Evolutionary conservation across 2,888 invertebrate genomes (phyloP).

Genomic region (Falcaria lacertinaria): DNA sequence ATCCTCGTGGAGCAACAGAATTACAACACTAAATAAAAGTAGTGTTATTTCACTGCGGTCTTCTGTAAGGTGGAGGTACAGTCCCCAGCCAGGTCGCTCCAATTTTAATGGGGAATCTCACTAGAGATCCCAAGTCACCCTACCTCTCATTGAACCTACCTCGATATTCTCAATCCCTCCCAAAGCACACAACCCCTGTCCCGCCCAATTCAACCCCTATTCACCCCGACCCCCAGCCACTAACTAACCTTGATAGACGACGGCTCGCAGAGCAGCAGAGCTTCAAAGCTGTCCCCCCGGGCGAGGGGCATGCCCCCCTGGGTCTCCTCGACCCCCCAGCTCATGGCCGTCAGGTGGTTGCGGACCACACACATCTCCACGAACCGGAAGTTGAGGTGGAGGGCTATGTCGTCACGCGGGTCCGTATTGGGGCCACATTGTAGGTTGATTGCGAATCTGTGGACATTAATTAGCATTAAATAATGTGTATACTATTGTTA

Average conservation of each 20-base stretch:
- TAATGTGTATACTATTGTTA: neutral
- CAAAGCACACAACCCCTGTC: too few species aligned
- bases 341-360: constrained; percentile 67
- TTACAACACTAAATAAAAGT: too few species aligned
- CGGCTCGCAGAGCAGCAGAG: constrained; percentile 83
- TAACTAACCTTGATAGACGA: constrained; percentile 74
- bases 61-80: too few species aligned
- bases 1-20: too few species aligned
- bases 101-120: too few species aligned
- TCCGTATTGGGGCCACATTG: constrained; percentile 86
- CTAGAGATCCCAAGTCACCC: too few species aligned
- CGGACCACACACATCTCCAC: constrained; percentile 73
- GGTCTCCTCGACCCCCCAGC: constrained; percentile 72
- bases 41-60: too few species aligned
- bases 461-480: neutral
- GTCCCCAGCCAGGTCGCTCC: too few species aligned
- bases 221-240: too few species aligned
- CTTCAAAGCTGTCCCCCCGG: constrained; percentile 84
- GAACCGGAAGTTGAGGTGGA: constrained; percentile 82
- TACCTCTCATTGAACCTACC: too few species aligned
- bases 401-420: constrained; percentile 87
- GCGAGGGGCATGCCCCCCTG: constrained; percentile 80
- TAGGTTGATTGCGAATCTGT: constrained; percentile 87
- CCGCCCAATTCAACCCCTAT: too few species aligned
- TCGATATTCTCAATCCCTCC: too few species aligned